Conservation (phyloP, 2,888 invertebrate genomes). For the Scotopteryx bipunctaria region DNA sequence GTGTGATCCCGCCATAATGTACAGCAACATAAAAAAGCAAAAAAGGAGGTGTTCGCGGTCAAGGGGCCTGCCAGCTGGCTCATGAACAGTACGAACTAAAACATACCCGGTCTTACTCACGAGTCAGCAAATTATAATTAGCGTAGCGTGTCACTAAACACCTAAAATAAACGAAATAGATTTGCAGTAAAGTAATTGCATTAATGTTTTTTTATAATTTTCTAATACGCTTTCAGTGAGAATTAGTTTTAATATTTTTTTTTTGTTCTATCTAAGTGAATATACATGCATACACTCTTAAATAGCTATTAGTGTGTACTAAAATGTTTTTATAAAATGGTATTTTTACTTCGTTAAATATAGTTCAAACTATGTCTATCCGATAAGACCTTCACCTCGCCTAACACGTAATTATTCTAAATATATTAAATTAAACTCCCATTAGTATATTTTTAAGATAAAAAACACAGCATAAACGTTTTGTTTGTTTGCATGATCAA, state of each 20-base stretch:
- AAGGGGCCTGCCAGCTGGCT: conserved; percentile 27
- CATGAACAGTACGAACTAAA: conserved; percentile 22
- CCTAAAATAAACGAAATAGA: conserved; percentile 52
- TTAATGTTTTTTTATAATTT: conserved; percentile 33
- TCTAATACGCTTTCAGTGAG: conserved; percentile 33
- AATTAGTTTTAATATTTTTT: conserved; percentile 53
- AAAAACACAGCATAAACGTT: conserved; percentile 69
- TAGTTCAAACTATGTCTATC: conserved; percentile 65
- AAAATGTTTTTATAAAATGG: conserved; percentile 67
- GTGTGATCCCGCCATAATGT: conserved; percentile 1
- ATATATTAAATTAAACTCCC: conserved; percentile 62
- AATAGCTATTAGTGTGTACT: conserved; percentile 67
- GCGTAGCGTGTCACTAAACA: conserved; percentile 48
- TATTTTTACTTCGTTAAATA: conserved; percentile 60
- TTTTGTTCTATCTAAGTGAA: conserved; percentile 73
- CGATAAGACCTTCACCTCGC: conserved; percentile 72
- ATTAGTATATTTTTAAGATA: conserved; percentile 49
- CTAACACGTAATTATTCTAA: conserved; percentile 50
- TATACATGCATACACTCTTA: conserved; percentile 68
- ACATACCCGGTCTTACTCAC: conserved; percentile 33
- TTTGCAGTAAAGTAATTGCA: conserved; percentile 51
- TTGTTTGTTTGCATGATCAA: conserved; percentile 43
- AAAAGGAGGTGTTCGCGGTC: conserved; percentile 25
- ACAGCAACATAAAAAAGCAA: conserved; percentile 6
- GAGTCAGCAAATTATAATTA: conserved; percentile 48